Evolutionary conservation across 2,797 vertebrate species (phyloP).

Genomic region (Sphenodon punctatus): DNA sequence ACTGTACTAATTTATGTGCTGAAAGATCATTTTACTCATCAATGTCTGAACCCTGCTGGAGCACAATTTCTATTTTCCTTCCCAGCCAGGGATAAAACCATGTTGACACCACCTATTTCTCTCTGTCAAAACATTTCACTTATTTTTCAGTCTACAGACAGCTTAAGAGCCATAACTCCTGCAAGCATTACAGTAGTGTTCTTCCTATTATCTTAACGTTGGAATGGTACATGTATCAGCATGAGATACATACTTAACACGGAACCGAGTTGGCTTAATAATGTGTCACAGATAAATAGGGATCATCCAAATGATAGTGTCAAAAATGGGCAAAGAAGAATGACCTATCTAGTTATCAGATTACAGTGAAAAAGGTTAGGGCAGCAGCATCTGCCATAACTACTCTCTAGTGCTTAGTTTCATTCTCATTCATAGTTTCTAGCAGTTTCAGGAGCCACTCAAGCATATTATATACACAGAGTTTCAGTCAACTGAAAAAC

Average conservation of each 20-base stretch:
- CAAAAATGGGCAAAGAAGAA: constrained; percentile 17
- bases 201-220: constrained; percentile 64
- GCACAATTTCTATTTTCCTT: constrained; percentile 60
- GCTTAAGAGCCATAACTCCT: constrained; percentile 46
- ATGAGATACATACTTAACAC: constrained; percentile 24
- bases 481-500: background rate
- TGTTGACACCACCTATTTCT: constrained; percentile 72
- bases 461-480: background rate
- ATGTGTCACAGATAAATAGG: constrained; percentile 30
- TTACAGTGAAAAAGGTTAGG: background rate
- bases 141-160: constrained; percentile 55
- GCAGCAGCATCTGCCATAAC: background rate
- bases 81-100: constrained; percentile 49
- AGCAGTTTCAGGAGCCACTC: background rate
- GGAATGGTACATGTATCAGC: constrained; percentile 14
- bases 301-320: constrained; percentile 19
- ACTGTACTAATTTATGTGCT: constrained; percentile 28
- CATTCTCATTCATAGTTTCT: background rate
- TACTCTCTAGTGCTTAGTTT: background rate
- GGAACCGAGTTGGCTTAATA: constrained; percentile 1
- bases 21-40: constrained; percentile 37
- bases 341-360: background rate
- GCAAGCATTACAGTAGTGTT: constrained; percentile 8
- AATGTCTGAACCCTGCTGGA: constrained; percentile 32
- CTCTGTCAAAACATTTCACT: constrained; percentile 71